These are phyloP conservation scores for Myrmecophaga tridactyla DNA, from an alignment of 2,113 vertebrate genomes.

Conservation along the genomic window DNA sequence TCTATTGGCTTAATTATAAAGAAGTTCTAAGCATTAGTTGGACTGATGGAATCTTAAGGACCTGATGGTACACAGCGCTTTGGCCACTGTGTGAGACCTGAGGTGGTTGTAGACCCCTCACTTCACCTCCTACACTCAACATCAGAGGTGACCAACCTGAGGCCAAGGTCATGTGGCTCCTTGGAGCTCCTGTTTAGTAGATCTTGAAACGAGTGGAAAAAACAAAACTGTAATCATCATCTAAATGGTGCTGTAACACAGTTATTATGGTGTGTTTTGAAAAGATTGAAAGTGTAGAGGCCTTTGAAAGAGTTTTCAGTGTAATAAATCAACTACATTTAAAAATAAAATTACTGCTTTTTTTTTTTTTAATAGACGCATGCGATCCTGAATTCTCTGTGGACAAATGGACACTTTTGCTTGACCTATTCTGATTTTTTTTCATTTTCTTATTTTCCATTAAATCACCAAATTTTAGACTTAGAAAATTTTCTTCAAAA, in stretches of 20 bases:
- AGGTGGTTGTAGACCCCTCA: fast-evolving
- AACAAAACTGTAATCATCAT: not conserved
- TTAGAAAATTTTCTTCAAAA: not conserved
- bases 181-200: not conserved
- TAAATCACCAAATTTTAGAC: not conserved
- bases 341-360: not conserved
- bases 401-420: not conserved
- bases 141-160: not conserved
- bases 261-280: not conserved
- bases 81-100: no score
- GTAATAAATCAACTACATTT: not conserved
- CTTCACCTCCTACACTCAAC: not conserved
- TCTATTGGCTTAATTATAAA: not conserved
- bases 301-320: not conserved
- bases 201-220: not conserved
- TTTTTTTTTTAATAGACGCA: not conserved
- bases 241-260: not conserved
- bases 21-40: not conserved
- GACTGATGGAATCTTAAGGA: not conserved
- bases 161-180: not conserved
- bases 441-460: not conserved
- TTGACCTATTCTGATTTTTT: not conserved
- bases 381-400: not conserved
- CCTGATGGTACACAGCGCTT: not conserved
- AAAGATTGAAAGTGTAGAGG: not conserved